A percentile compares a stretch with the other conserved stretches of the same genome.
Evolutionary conservation across 2,888 invertebrate species (phyloP).

Genomic region (Synergus japonicus): DNA sequence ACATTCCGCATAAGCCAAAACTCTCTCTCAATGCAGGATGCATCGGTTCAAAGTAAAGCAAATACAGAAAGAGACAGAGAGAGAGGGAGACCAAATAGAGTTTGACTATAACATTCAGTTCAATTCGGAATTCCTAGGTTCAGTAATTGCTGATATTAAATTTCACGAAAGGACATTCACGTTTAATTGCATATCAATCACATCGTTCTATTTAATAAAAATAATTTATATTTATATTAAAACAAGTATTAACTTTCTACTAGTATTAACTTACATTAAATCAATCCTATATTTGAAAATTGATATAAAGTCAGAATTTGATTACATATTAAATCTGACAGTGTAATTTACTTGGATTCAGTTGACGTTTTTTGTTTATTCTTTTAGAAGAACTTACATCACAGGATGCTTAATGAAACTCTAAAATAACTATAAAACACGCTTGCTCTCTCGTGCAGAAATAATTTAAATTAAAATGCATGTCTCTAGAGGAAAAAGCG

Average conservation of each 20-base stretch:
- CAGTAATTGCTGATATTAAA: background rate
- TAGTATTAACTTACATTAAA: too few relatives aligned
- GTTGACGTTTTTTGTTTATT: background rate
- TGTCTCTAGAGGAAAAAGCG: constrained; percentile 25
- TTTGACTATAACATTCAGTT: constrained; percentile 35
- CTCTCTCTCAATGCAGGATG: constrained; percentile 55
- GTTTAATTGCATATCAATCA: background rate
- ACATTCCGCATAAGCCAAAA: constrained; percentile 62
- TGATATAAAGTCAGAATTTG: too few relatives aligned
- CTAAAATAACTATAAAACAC: constrained; percentile 16
- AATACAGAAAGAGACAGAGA: constrained; percentile 51
- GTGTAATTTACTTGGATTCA: too few relatives aligned
- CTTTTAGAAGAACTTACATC: background rate
- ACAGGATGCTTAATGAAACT: constrained; percentile 4
- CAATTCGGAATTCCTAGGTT: constrained; percentile 8
- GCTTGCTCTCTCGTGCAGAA: constrained; percentile 4
- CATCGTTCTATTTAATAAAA: background rate
- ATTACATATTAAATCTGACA: too few relatives aligned
- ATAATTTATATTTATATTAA: background rate
- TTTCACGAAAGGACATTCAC: background rate
- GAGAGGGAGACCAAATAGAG: background rate
- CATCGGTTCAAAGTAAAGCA: constrained; percentile 65
- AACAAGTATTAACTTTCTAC: background rate
- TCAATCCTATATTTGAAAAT: too few relatives aligned
- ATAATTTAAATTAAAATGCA: constrained; percentile 37